Conservation (phyloP, 37 sponge, comb jelly and placozoan species). For the Chondrilla cf. caribensis region DNA sequence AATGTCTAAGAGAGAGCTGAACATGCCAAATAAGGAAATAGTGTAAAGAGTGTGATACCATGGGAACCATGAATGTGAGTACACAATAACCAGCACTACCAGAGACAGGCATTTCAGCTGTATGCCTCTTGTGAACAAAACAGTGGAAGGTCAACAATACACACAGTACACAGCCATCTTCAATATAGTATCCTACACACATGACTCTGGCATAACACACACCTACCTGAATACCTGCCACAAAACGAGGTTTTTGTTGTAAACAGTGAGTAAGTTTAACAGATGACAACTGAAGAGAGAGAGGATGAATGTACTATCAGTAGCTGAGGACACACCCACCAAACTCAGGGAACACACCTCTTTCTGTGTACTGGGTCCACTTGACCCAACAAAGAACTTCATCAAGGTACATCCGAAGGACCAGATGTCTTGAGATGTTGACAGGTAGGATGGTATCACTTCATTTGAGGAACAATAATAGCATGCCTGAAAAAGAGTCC, state of each 20-base stretch:
- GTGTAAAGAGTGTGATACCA: too few relatives aligned
- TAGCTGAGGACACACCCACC: background rate
- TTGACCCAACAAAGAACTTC: constrained; percentile 19
- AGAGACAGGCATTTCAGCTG: too few relatives aligned
- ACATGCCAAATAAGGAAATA: too few relatives aligned
- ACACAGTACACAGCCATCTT: too few relatives aligned
- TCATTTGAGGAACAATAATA: background rate
- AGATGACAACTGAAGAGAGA: background rate
- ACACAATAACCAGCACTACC: too few relatives aligned
- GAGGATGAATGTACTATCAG: too few relatives aligned
- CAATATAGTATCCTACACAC: too few relatives aligned
- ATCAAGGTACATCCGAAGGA: constrained; percentile 24
- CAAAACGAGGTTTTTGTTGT: background rate
- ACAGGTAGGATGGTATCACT: background rate
- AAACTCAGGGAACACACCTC: background rate
- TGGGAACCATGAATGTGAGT: too few relatives aligned
- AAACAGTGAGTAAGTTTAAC: background rate
- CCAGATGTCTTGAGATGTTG: constrained; percentile 28
- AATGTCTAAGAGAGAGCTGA: too few relatives aligned
- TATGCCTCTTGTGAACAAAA: too few relatives aligned
- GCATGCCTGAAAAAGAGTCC: background rate
- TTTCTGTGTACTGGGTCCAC: constrained; percentile 33
- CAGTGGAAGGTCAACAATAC: too few relatives aligned
- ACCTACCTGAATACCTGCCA: background rate
- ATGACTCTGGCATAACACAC: too few relatives aligned